Evolutionary conservation across 1,140 invertebrate species (phyloP), one percentile per base, ranked within the genome.

Genomic region (Portunus trituberculatus): DNA sequence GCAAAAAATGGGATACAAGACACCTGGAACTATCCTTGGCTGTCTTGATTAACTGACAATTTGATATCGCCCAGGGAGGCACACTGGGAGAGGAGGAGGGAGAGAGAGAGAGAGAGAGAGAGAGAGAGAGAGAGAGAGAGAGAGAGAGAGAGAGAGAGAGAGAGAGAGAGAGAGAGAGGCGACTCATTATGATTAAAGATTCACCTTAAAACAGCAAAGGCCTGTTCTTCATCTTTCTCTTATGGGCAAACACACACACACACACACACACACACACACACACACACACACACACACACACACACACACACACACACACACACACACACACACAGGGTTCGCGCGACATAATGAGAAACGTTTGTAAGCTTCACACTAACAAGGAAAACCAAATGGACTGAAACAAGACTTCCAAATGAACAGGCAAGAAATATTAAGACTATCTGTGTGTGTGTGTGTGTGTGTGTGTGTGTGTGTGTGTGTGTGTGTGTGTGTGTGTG

Each of bases 401-500:
- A n/a, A 76, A 25, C 67, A n/a, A 76, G 67, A 76, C 67, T 76
- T 76, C 67, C 20, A 76, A 76, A 76, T 76, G 67, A 76, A 25
- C 67, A n/a, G 67, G n/a, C 67, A 7, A n/a, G 67, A 76, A 59
- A 59, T 59, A 59, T 20, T 20, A 59, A 59, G 52, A 59, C 52
- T 1, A 59, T 59, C 16, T 7, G 39, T 76, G 67, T 76, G 67
- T 76, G 67, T 76, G 67, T 76, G 67, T 76, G 52, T 76, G 67
- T 76, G 67, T 76, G 67, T 76, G 52, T 59, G 20, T n/a, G 52
- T 76, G 67, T 76, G 67, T 76, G 67, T 76, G 67, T 76, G 67
- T 76, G 67, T 76, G 67, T 76, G 67, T 76, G 67, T 76, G 67
- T 76, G 67, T 76, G 67, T 76, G 67, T 76, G 67, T 76, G 67